phyloP scores from a whole-genome alignment of 2,113 vertebrate species.

The Grallaria varia region DNA sequence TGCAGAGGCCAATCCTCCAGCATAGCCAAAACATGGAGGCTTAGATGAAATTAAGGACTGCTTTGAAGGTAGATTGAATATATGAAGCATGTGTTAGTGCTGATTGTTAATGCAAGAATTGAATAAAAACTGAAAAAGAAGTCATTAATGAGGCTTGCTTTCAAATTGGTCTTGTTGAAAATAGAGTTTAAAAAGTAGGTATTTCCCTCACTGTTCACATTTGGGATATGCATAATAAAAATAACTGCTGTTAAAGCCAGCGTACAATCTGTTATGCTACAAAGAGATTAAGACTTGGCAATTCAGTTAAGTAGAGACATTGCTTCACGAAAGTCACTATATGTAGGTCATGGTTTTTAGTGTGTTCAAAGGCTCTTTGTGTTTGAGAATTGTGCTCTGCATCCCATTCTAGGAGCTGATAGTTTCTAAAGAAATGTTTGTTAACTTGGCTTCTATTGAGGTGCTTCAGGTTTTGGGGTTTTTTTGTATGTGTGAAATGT shows the following conservation, averaged over 20 bases:
- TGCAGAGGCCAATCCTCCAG: neutral
- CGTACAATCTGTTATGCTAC: constrained; percentile 10
- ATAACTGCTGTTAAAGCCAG: neutral
- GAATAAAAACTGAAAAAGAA: neutral
- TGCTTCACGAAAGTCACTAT: neutral
- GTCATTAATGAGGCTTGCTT: neutral
- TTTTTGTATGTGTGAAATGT: neutral
- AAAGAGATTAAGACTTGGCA: neutral
- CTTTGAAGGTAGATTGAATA: neutral
- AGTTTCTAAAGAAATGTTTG: neutral
- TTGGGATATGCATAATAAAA: neutral
- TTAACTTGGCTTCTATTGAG: neutral
- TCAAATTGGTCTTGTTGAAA: neutral
- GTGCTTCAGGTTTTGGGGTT: neutral
- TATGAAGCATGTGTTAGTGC: neutral
- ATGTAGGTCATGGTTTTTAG: constrained; percentile 43
- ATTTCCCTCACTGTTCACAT: neutral
- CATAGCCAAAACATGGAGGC: neutral
- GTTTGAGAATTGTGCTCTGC: neutral
- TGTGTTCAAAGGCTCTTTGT: constrained; percentile 22
- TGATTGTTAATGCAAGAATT: neutral
- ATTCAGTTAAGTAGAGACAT: neutral
- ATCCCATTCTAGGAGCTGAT: neutral
- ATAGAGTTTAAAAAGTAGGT: neutral
- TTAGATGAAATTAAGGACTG: neutral